phyloP scores from a whole-genome alignment of 1,140 invertebrate species.

The Sarcophaga peregrina region DNA sequence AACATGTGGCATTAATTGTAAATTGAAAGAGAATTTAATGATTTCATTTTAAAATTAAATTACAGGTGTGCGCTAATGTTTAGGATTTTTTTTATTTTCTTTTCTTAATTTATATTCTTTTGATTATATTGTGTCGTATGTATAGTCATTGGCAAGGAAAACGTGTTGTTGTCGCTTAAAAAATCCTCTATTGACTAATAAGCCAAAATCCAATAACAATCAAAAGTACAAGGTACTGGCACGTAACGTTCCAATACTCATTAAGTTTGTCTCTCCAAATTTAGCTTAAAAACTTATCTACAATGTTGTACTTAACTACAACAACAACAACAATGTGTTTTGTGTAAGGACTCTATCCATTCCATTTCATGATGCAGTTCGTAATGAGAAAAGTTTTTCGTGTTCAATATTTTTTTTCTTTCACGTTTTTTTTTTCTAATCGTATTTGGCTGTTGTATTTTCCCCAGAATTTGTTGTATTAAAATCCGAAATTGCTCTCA shows the following conservation, averaged over 20 bases:
- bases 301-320: no score
- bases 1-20: constrained; percentile 1
- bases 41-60: constrained; percentile 14
- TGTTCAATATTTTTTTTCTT: no score
- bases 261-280: no score
- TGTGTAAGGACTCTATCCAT: no score
- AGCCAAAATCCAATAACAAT: neutral
- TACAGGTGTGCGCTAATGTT: neutral
- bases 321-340: no score
- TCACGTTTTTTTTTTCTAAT: neutral
- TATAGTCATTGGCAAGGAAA: neutral
- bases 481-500: constrained; percentile 6
- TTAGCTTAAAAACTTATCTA: no score
- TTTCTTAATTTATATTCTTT: neutral
- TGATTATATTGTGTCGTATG: neutral
- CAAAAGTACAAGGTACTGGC: neutral
- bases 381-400: constrained; percentile 22
- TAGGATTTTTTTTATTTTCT: no score
- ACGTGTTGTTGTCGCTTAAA: constrained; percentile 4
- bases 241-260: no score
- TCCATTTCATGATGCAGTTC: neutral
- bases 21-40: neutral
- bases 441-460: neutral
- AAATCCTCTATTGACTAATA: neutral
- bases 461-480: neutral